Base-by-base conservation (phyloP, 1,140 invertebrate species). In the Drosophila baimaii region DNA sequence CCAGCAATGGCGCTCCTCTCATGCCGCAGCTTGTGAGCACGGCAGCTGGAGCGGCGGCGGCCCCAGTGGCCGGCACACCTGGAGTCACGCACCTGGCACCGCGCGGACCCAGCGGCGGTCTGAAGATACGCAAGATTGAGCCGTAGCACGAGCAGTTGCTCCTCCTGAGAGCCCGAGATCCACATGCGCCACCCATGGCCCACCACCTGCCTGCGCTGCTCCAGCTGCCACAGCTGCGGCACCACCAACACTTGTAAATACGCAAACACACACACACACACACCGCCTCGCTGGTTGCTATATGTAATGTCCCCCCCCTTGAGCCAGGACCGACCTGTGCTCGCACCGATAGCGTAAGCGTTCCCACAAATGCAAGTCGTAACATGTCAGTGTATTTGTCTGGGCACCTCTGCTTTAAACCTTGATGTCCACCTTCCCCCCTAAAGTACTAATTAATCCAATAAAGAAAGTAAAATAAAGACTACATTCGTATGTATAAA, bases 51-150 rank as follows among this genome's bases (percentile, higher is more conserved):
- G 55, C 7, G 13, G 25, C 46, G n/a, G 19, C 27, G 46, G 15
- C 17, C n/a, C n/a, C n/a, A 52, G 27, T 17, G 46, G 13, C 13
- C 9, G 9, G 4, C 23, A 8, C 70, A 1, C 27, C 77, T 6
- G 31, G 51, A 1, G n/a, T 68, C 3, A 1, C 75, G 6, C 72
- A 43, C 15, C 39, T 76, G 0, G 17, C 46, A 2, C 12, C 73
- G 6, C 74, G 63, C 3, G 79, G 64, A 2, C 44, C 66, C 10
- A 58, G 47, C 12, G 76, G 80, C 2, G 31, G 66, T n/a, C 77
- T 89, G 1, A 88, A 88, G 44, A 89, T 89, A 39, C 85, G 84
- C 23, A 89, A 89, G 64, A 89, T 89, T 25, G 82, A 90, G n/a
- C 82, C 76, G 49, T 77, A 82, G 69, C 70, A 79, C 25, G 37